Conservation (phyloP, 2,113 vertebrate genomes). For the Podarcis raffonei region DNA sequence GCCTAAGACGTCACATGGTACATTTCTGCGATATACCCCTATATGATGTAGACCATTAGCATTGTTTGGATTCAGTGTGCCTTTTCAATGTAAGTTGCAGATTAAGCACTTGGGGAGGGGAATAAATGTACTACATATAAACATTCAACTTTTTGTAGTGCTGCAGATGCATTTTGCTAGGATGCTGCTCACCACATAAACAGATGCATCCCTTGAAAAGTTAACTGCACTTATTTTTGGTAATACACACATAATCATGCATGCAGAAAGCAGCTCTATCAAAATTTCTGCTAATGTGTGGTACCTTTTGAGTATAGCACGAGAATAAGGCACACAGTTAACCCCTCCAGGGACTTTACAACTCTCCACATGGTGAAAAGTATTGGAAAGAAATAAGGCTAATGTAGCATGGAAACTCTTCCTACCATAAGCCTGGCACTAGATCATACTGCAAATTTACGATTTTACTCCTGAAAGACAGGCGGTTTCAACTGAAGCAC, state of each 20-base stretch:
- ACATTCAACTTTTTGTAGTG: neutral
- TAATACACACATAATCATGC: neutral
- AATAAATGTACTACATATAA: neutral
- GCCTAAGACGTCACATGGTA: neutral
- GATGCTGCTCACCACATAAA: neutral
- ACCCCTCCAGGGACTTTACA: neutral
- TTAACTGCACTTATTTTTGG: neutral
- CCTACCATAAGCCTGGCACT: neutral
- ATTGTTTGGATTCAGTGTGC: too few species aligned
- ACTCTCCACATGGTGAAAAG: neutral
- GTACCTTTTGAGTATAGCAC: neutral
- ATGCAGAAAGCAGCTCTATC: neutral
- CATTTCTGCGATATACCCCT: too few species aligned
- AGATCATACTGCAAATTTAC: neutral
- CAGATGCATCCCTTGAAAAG: neutral
- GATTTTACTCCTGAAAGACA: neutral
- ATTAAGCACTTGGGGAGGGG: neutral
- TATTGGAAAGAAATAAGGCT: neutral
- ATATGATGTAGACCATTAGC: too few species aligned
- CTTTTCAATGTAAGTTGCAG: neutral
- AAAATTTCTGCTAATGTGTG: neutral
- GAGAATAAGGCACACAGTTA: neutral
- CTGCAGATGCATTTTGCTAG: neutral
- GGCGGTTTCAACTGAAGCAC: neutral
- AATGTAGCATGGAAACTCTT: neutral